Percentiles rank a stretch among this genome's conserved stretches.
Conservation (phyloP, 1,140 invertebrate genomes). For the Eufriesea mexicana region DNA sequence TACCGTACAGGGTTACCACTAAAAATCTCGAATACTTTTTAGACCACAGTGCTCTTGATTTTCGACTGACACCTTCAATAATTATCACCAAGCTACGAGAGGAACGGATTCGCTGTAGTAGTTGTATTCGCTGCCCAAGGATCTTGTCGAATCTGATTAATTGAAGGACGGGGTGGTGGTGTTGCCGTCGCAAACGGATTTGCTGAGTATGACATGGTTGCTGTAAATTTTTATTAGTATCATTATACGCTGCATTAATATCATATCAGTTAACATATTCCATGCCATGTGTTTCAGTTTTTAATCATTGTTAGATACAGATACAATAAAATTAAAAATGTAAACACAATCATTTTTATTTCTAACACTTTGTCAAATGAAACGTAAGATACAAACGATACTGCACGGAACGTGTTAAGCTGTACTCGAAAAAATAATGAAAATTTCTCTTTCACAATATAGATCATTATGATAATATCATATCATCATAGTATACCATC, state of each 20-base stretch:
- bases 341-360: constrained; percentile 1
- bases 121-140: constrained; percentile 77
- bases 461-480: constrained; percentile 11
- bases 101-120: constrained; percentile 80
- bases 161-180: constrained; percentile 80
- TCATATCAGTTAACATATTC: background rate
- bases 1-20: constrained; percentile 75
- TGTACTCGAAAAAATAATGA: background rate
- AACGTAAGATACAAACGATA: background rate
- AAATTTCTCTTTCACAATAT: constrained; percentile 15
- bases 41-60: constrained; percentile 72
- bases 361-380: background rate
- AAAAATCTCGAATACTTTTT: constrained; percentile 72
- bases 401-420: background rate
- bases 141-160: constrained; percentile 82
- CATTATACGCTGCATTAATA: background rate
- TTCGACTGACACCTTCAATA: constrained; percentile 60
- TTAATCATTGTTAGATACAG: background rate
- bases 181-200: constrained; percentile 81
- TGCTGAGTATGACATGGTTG: constrained; percentile 76
- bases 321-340: background rate
- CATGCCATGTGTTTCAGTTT: background rate
- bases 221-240: constrained; percentile 68
- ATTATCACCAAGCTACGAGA: constrained; percentile 78
- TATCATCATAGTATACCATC: constrained; percentile 13